Evolutionary conservation across 2,888 invertebrate genomes (phyloP).

Genomic region (Morinoia aosen): DNA sequence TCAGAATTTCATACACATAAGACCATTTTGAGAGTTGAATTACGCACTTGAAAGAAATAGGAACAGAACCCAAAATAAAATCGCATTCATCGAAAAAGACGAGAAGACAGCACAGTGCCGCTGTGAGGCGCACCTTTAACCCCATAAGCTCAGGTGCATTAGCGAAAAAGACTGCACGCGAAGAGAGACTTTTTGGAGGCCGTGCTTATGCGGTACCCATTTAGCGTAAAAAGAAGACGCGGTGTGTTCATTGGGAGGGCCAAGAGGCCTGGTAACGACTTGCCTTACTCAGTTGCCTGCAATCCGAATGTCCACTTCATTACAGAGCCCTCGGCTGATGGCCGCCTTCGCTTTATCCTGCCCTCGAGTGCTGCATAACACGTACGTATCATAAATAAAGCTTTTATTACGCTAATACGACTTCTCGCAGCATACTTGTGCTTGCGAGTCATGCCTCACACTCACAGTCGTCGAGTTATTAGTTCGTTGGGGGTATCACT

Average conservation of each 20-base stretch:
- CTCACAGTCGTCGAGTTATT: neutral
- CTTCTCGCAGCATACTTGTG: neutral
- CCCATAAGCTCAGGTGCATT: slow-evolving; percentile 10
- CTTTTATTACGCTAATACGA: neutral
- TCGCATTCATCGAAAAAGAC: neutral
- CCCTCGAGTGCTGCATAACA: neutral
- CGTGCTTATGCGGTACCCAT: neutral
- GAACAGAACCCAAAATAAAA: neutral
- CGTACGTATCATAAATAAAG: neutral
- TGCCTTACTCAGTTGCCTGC: slow-evolving; percentile 10
- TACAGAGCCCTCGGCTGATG: neutral
- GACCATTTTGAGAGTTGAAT: no score
- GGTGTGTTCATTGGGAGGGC: slow-evolving; percentile 12
- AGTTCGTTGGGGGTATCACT: neutral
- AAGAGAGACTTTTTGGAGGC: neutral
- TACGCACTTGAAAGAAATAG: no score
- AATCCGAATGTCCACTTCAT: slow-evolving; percentile 10
- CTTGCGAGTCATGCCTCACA: neutral
- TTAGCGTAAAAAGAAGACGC: slow-evolving; percentile 3
- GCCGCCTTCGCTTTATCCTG: neutral
- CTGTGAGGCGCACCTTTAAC: neutral
- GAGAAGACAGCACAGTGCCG: neutral
- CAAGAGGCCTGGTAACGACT: neutral
- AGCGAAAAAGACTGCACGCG: neutral
- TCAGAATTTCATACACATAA: no score